Evolutionary conservation across 2,113 vertebrate genomes (phyloP).

Genomic region (Albula goreensis): DNA sequence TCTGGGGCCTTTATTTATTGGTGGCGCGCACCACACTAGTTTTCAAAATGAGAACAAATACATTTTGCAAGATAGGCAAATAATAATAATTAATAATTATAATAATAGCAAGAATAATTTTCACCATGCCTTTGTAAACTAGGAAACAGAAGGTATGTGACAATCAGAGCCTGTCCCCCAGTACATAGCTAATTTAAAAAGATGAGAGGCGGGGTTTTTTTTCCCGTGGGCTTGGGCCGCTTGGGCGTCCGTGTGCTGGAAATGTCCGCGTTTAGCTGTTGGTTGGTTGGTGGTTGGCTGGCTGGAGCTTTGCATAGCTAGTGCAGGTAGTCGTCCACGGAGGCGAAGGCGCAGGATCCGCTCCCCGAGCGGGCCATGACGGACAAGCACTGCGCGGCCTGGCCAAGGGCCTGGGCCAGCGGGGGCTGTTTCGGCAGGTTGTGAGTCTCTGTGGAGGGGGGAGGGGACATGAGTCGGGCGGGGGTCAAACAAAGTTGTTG

Average conservation of each 20-base stretch:
- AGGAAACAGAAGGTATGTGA: constrained; percentile 73
- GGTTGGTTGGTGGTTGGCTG: neutral
- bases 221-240: constrained; percentile 42
- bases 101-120: constrained; percentile 69
- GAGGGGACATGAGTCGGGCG: constrained; percentile 25
- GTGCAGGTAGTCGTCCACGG: constrained; percentile 96
- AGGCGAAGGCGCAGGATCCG: constrained; percentile 93
- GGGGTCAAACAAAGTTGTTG: neutral
- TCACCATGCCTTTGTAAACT: constrained; percentile 89
- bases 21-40: constrained; percentile 60
- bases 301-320: constrained; percentile 73
- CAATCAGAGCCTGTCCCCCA: constrained; percentile 73
- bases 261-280: neutral
- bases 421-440: constrained; percentile 98
- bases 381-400: constrained; percentile 91
- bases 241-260: neutral
- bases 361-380: constrained; percentile 95
- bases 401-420: constrained; percentile 90
- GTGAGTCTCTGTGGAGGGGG: constrained; percentile 81
- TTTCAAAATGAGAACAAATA: constrained; percentile 69
- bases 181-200: constrained; percentile 33
- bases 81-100: constrained; percentile 65
- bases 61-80: constrained; percentile 69
- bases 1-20: constrained; percentile 59
- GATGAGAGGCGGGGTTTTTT: constrained; percentile 17